Conservation (phyloP, 2,113 vertebrate species). For the Prochilodus magdalenae region DNA sequence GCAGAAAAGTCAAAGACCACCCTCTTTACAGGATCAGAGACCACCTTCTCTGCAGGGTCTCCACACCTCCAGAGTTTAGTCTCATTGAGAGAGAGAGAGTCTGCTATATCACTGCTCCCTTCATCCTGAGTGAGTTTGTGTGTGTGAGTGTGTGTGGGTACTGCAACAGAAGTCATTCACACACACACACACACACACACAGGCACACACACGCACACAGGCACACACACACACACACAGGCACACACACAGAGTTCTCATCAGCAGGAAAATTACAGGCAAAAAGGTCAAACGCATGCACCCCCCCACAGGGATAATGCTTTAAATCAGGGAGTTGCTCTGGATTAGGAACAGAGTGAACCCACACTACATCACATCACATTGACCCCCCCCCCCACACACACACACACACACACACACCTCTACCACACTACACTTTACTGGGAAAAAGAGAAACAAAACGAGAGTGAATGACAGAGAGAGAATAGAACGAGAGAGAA, state of each 20-base stretch:
- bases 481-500: background rate
- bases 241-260: background rate
- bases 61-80: too few relatives aligned
- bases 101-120: too few relatives aligned
- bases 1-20: too few relatives aligned
- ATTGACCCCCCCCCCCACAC: slow-evolving; percentile 1
- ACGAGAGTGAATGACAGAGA: background rate
- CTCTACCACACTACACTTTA: background rate
- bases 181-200: background rate
- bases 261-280: slow-evolving; percentile 29
- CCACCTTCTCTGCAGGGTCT: too few relatives aligned
- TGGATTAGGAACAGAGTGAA: slow-evolving; percentile 37
- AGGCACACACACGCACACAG: too few relatives aligned
- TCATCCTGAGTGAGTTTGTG: too few relatives aligned
- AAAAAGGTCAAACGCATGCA: slow-evolving; percentile 37
- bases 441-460: slow-evolving; percentile 30
- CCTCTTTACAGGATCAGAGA: too few relatives aligned
- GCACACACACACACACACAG: slow-evolving; percentile 23
- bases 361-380: slow-evolving; percentile 22
- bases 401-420: slow-evolving; percentile 7
- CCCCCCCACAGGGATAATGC: slow-evolving; percentile 25
- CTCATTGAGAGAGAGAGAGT: too few relatives aligned
- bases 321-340: slow-evolving; percentile 35
- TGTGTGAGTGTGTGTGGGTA: too few relatives aligned
- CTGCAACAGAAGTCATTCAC: too few relatives aligned